Conservation (phyloP, 1,140 invertebrate species). For the Leptonema lineaticorne region DNA sequence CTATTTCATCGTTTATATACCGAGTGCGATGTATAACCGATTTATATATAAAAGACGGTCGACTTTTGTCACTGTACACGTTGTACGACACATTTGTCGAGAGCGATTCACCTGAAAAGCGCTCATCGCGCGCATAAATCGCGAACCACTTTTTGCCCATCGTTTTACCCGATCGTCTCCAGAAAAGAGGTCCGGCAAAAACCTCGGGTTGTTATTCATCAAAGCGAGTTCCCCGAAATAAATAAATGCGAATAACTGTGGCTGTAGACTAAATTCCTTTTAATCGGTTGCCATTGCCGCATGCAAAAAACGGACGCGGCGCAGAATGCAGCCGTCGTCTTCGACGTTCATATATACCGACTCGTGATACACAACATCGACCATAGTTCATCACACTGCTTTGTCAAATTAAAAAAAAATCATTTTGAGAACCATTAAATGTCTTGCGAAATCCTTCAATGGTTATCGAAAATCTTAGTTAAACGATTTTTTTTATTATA, state of each 20-base stretch:
- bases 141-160: conserved; percentile 21
- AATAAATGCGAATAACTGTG: conserved; percentile 42
- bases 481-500: too few relatives aligned
- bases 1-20: too few relatives aligned
- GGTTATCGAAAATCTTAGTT: too few relatives aligned
- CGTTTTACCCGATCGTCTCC: too few relatives aligned
- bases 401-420: too few relatives aligned
- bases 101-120: conserved; percentile 40
- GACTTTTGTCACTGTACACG: conserved; percentile 22
- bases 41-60: too few relatives aligned
- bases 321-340: conserved; percentile 34
- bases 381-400: neutral
- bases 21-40: too few relatives aligned
- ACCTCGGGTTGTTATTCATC: conserved; percentile 38
- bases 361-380: too few relatives aligned
- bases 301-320: conserved; percentile 34
- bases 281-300: conserved; percentile 38
- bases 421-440: too few relatives aligned
- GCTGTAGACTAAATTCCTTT: conserved; percentile 42
- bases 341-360: conserved; percentile 5
- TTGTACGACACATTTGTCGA: conserved; percentile 40
- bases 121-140: conserved; percentile 40
- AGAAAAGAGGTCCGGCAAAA: conserved; percentile 32
- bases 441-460: too few relatives aligned
- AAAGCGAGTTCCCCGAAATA: conserved; percentile 37